Percentiles rank a stretch among this genome's conserved stretches.
phyloP scores from a whole-genome alignment of 2,888 invertebrate genomes.

The Pseudococcus viburni region DNA sequence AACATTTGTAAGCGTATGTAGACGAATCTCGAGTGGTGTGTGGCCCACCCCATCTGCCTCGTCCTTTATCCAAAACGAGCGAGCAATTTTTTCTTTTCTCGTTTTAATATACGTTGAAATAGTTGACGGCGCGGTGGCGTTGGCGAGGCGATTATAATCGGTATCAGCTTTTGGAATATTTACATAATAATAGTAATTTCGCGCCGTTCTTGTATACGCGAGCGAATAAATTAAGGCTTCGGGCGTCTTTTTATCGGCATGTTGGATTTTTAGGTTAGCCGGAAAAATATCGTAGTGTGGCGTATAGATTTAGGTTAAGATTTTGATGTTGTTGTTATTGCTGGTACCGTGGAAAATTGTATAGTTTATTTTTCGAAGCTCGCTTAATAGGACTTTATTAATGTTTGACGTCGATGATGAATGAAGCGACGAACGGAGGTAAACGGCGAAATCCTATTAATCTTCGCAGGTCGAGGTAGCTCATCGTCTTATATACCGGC shows the following conservation, averaged over 20 bases:
- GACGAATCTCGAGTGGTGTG: neutral
- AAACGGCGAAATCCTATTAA: constrained; percentile 51
- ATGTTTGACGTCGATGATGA: constrained; percentile 55
- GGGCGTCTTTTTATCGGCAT: constrained; percentile 25
- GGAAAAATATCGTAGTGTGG: neutral
- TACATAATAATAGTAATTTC: constrained; percentile 55
- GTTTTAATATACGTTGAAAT: neutral
- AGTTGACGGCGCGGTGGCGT: neutral
- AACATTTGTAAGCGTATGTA: neutral
- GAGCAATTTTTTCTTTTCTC: constrained; percentile 4
- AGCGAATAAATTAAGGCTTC: constrained; percentile 29
- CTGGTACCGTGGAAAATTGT: neutral
- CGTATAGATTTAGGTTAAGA: constrained; percentile 33
- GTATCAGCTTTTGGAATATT: constrained; percentile 44
- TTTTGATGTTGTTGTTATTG: neutral
- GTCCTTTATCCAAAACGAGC: neutral
- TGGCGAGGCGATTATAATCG: constrained; percentile 8
- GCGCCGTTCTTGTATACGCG: constrained; percentile 26
- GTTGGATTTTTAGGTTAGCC: constrained; percentile 10
- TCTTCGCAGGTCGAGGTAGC: constrained; percentile 17
- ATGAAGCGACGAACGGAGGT: constrained; percentile 57
- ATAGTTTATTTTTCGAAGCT: constrained; percentile 39
- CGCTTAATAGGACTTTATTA: constrained; percentile 54
- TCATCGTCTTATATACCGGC: neutral
- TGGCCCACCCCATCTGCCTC: neutral